Evolutionary conservation across 1,140 invertebrate genomes (phyloP), one percentile per base, ranked within the genome.

Genomic region (Pseudomyrmex concolor): DNA sequence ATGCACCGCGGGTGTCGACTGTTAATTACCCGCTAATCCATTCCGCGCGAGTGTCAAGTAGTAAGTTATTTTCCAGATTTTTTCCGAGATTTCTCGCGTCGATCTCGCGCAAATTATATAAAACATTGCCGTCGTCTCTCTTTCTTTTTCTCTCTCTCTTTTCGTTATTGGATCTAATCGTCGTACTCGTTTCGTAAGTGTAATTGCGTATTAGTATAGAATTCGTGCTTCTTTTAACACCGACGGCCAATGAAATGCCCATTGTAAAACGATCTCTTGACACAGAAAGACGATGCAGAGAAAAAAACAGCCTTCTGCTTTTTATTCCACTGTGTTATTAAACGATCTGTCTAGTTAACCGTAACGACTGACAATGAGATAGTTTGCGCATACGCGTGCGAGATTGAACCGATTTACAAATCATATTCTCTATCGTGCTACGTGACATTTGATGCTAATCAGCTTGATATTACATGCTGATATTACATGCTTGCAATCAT

Each of bases 1-100:
- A 13, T n/a, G 12, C 15, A 10, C 66, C 25, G 64, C 51, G 70
- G 63, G 43, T 54, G 12, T 12, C 54, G 19, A 7, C 19, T 70
- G 76, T 70, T 80, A 71, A 71, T 80, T 80, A 60, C 15, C 43
- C 54, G 76, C 66, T 80, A 80, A 80, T 80, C 22, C 54, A 48
- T 70, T 67, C 43, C 8, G 76, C 64, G 50, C 25, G 25, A 78
- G 15, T 48, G 19, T n/a, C 22, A 80, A 71, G 70, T 80, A 80
- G 50, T 34, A 34, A 34, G 34, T 34, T 34, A 17, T 25, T 57
- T 57, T 63, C n/a, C 22, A 10, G 54, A 60, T 59, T 17, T 71
- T 45, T 50, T 57, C 43, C 15, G 19, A 57, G 7, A 48, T 55
- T 55, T 57, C 12, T 68, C 19, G 43, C n/a, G 19, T 19, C 12